Conservation (phyloP, 2,797 vertebrate species). For the Urocyon cinereoargenteus region DNA sequence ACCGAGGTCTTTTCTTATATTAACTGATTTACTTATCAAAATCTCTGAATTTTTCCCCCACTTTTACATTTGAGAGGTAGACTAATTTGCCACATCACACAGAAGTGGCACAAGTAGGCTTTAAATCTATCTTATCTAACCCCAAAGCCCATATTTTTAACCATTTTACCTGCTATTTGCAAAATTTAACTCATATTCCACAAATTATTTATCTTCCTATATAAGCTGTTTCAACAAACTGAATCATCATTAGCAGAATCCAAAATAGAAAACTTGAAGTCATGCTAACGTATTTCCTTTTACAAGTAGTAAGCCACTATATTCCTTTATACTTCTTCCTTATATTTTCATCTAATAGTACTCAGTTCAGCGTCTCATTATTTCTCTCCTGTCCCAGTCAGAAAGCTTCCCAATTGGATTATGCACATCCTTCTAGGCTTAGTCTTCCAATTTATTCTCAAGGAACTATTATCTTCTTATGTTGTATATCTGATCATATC, state of each 20-base stretch:
- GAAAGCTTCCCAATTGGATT: neutral
- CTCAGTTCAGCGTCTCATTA: neutral
- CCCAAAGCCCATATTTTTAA: neutral
- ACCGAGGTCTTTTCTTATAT: neutral
- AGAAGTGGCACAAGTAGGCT: neutral
- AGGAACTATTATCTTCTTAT: neutral
- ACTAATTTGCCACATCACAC: neutral
- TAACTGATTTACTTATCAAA: neutral
- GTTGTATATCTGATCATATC: neutral
- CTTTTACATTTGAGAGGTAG: neutral
- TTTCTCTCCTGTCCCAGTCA: neutral
- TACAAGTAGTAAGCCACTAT: neutral
- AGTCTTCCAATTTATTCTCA: neutral
- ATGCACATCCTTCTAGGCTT: neutral
- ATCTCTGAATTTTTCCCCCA: neutral
- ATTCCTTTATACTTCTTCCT: neutral
- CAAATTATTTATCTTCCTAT: neutral
- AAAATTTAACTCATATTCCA: neutral
- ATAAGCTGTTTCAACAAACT: neutral
- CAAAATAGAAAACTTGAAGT: conserved; percentile 2
- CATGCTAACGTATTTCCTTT: neutral
- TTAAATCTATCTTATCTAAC: conserved; percentile 10
- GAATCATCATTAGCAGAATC: neutral
- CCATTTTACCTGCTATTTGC: neutral
- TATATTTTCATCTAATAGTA: neutral